A percentile compares a stretch with the other conserved stretches of the same genome.
phyloP scores from a whole-genome alignment of 1,140 invertebrate species.

The Paralvinella palmiformis region DNA sequence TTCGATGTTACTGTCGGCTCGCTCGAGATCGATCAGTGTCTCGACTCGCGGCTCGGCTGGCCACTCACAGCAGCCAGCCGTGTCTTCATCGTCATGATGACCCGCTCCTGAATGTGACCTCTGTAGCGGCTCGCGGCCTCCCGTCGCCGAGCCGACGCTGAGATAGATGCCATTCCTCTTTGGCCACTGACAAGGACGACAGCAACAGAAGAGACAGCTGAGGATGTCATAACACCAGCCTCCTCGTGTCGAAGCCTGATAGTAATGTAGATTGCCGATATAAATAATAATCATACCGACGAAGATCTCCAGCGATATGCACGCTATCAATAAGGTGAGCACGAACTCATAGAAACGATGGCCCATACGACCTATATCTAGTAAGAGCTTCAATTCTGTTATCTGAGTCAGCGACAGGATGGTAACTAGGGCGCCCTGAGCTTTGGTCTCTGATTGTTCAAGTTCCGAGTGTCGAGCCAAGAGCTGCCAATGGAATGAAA shows the following conservation, averaged over 20 bases:
- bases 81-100: not conserved
- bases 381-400: slow-evolving; percentile 20
- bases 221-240: slow-evolving; percentile 19
- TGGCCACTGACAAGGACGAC: slow-evolving; percentile 5
- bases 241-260: slow-evolving; percentile 15
- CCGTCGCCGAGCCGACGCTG: not conserved
- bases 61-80: slow-evolving; percentile 14
- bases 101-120: not conserved
- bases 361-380: slow-evolving; percentile 19
- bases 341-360: slow-evolving; percentile 24
- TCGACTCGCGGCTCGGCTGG: slow-evolving; percentile 8
- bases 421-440: slow-evolving; percentile 21
- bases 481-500: slow-evolving; percentile 9
- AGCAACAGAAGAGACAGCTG: slow-evolving; percentile 16
- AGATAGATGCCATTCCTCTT: slow-evolving; percentile 10
- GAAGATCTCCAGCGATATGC: slow-evolving; percentile 21
- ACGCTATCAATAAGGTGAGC: slow-evolving; percentile 19
- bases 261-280: slow-evolving; percentile 19
- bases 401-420: slow-evolving; percentile 22
- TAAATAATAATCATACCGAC: slow-evolving; percentile 24
- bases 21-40: slow-evolving; percentile 14
- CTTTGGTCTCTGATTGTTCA: slow-evolving; percentile 23
- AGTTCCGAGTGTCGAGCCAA: slow-evolving; percentile 20
- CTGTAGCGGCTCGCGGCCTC: not conserved
- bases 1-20: slow-evolving; percentile 19